A percentile compares a stretch with the other conserved stretches of the same genome.
These are phyloP conservation scores for Puntigrus tetrazona DNA, from an alignment of 2,113 vertebrate genomes.

Conservation along the genomic window DNA sequence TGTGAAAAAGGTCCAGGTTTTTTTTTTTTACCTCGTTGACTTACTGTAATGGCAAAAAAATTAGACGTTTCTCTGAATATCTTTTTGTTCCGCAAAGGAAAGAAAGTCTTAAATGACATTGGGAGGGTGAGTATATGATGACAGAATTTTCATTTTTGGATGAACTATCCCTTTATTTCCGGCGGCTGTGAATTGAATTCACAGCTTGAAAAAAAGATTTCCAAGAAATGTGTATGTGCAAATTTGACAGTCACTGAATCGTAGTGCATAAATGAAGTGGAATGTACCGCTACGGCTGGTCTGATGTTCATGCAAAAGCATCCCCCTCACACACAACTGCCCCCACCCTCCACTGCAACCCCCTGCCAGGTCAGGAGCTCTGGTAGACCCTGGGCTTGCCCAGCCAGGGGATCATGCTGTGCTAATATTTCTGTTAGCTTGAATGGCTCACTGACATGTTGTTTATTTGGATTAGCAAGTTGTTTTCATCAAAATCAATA, in stretches of 20 bases:
- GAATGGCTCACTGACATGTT: slow-evolving; percentile 79
- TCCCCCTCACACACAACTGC: slow-evolving; percentile 55
- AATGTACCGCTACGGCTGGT: slow-evolving; percentile 19
- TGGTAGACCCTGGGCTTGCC: slow-evolving; percentile 65
- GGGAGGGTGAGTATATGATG: not conserved
- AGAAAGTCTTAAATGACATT: not conserved
- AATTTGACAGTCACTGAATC: slow-evolving; percentile 49
- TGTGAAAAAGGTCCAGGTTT: not conserved
- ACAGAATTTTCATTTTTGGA: not conserved
- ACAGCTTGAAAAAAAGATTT: not conserved
- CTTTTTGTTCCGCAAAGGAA: not conserved
- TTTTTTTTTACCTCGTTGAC: not conserved
- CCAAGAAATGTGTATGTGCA: slow-evolving; percentile 35
- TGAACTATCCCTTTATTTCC: not conserved
- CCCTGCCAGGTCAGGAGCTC: slow-evolving; percentile 63
- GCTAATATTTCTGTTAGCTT: slow-evolving; percentile 78
- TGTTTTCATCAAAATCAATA: slow-evolving; percentile 79
- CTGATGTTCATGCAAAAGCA: slow-evolving; percentile 54
- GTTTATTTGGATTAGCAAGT: slow-evolving; percentile 83
- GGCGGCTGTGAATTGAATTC: not conserved
- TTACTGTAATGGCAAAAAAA: not conserved
- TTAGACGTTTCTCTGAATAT: not conserved
- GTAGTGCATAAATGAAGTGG: slow-evolving; percentile 1
- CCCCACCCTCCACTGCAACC: slow-evolving; percentile 50
- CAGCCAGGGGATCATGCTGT: slow-evolving; percentile 73